These are phyloP conservation scores for Campoletis raptor DNA, from an alignment of 2,888 invertebrate genomes.

Conservation along the genomic window DNA sequence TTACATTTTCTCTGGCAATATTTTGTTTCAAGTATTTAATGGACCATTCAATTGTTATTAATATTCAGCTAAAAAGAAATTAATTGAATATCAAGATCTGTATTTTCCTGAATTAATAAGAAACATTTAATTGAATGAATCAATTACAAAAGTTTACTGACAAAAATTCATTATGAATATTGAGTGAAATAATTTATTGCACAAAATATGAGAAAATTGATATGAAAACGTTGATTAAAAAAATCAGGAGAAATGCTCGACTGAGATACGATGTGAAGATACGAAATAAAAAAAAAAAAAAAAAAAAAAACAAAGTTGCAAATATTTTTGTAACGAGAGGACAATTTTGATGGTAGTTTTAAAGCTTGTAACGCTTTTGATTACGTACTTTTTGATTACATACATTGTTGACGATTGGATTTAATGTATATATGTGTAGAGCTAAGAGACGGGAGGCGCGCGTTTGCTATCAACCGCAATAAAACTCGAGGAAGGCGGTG, in stretches of 20 bases:
- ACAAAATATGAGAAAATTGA: neutral
- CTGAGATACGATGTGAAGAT: neutral
- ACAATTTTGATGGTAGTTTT: neutral
- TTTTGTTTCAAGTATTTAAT: neutral
- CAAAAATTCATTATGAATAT: neutral
- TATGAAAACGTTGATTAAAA: neutral
- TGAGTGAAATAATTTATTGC: neutral
- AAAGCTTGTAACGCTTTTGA: neutral
- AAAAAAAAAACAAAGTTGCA: neutral
- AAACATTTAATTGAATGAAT: neutral
- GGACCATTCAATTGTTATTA: neutral
- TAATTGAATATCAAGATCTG: too few species aligned
- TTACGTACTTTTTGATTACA: slow-evolving; percentile 36
- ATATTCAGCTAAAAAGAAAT: neutral
- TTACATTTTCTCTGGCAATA: neutral
- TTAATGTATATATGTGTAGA: slow-evolving; percentile 17
- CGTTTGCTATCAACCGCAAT: slow-evolving; percentile 81
- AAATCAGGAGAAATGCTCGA: neutral
- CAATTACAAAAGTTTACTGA: neutral
- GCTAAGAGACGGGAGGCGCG: slow-evolving; percentile 58
- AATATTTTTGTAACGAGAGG: neutral
- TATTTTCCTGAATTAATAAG: too few species aligned
- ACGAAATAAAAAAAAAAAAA: neutral
- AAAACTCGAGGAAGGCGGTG: slow-evolving; percentile 82
- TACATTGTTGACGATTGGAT: slow-evolving; percentile 25